Percentiles rank a stretch among this genome's conserved stretches.
phyloP scores from a whole-genome alignment of 2,797 vertebrate species.

The Bradypus variegatus region DNA sequence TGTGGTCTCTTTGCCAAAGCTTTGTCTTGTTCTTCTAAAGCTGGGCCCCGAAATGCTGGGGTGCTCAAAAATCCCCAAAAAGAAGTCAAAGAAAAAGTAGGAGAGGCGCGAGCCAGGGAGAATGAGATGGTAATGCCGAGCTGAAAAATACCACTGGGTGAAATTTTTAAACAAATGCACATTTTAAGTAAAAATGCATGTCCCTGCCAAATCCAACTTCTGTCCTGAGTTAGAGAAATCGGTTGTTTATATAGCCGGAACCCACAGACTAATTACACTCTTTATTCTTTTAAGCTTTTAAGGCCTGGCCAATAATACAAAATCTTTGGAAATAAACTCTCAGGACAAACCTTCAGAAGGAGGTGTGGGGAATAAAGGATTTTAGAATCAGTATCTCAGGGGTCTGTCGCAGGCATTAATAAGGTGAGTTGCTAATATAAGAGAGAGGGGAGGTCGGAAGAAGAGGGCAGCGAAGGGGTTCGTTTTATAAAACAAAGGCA shows the following conservation, averaged over 20 bases:
- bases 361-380: background rate
- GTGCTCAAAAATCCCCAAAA: background rate
- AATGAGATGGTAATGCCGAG: background rate
- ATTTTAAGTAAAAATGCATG: background rate
- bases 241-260: background rate
- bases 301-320: background rate
- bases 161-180: background rate
- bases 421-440: background rate
- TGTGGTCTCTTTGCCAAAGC: background rate
- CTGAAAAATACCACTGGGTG: background rate
- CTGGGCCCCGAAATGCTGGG: too few relatives aligned
- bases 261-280: background rate
- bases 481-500: background rate
- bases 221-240: background rate
- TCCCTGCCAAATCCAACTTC: background rate
- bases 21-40: background rate
- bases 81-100: background rate
- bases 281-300: slow-evolving; percentile 22
- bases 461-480: background rate
- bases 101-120: background rate
- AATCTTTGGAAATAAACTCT: background rate
- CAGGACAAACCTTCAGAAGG: background rate
- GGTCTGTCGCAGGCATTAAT: too few relatives aligned
- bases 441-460: background rate
- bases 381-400: too few relatives aligned